These are phyloP conservation scores for Gallinago paraguaiae DNA, from an alignment of 2,113 vertebrate genomes.

Conservation along the genomic window DNA sequence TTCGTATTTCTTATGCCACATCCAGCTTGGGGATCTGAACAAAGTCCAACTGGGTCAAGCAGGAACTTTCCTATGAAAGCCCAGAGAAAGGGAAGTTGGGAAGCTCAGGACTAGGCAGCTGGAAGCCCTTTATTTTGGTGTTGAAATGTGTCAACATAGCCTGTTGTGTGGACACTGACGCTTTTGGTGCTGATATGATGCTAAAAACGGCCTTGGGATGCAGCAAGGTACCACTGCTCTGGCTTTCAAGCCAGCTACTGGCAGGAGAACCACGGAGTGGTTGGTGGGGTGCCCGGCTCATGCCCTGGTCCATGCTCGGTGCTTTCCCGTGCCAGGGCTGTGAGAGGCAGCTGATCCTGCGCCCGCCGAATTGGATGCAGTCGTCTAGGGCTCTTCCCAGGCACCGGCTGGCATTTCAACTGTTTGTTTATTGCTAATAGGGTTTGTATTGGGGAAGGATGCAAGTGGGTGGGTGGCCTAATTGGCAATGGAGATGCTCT, in stretches of 20 bases:
- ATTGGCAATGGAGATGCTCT: conserved; percentile 62
- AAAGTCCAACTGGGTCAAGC: neutral
- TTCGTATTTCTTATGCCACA: neutral
- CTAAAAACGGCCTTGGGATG: neutral
- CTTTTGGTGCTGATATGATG: neutral
- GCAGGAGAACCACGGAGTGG: neutral
- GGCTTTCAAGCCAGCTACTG: neutral
- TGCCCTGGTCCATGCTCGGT: neutral
- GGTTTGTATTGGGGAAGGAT: conserved; percentile 57
- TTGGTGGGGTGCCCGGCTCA: neutral
- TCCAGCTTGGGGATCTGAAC: neutral
- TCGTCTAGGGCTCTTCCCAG: conserved; percentile 19
- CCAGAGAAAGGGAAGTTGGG: neutral
- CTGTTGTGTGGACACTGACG: rapidly evolving
- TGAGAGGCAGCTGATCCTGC: neutral
- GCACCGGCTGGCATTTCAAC: conserved; percentile 23
- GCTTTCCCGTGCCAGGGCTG: neutral
- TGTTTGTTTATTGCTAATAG: conserved; percentile 60
- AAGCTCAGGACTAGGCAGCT: neutral
- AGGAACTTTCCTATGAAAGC: neutral
- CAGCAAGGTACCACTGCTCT: neutral
- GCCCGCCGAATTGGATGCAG: neutral
- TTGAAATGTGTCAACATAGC: rapidly evolving
- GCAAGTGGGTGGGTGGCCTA: conserved; percentile 58
- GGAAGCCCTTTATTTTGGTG: rapidly evolving